Evolutionary conservation across 2,113 vertebrate genomes (phyloP), one percentile per base, ranked within the genome.

Genomic region (Myotis yumanensis): DNA sequence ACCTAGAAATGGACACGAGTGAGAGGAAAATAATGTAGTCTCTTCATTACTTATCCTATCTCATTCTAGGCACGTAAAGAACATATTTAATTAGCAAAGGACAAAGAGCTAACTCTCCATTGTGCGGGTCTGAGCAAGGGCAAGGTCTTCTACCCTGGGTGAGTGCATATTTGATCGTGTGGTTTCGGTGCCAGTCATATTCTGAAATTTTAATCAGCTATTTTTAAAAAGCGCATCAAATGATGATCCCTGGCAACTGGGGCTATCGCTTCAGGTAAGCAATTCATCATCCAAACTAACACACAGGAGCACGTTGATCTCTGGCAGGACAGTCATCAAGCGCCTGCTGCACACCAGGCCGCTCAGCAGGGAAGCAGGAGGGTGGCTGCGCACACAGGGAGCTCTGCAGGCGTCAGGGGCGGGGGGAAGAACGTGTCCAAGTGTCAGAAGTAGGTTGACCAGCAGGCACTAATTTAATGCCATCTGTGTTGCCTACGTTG

Each of bases 1-100:
- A 98, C 83, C 98, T 99, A 96, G 75, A 82, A 96, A 97, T 84
- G 89, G 86, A 97, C 46, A 96, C n/a, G 94, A 69, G 73, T 68
- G 7, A 82, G 37, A 48, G n/a, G 76, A 95, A 79, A 91, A 92
- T 96, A 96, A 94, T 48, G 86, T 51, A 96, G 14, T 40, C 1
- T 73, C 22, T 71, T 92, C 90, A 37, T 40, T 91, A 68, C 71
- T 82, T 59, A 86, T 86, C 62, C 66, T 66, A 30, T 57, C 51
- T 62, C 16, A 93, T 83, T 93, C 75, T 62, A 73, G 88, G 69
- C 37, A 43, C 16, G 20, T 71, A 75, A 90, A 95, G 28, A 73
- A 79, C 40, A 7, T 20, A 51, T 57, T 89, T 89, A 87, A 80
- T 95, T 89, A 81, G 72, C 46, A 73, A 76, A 90, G n/a, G 54